phyloP scores from a whole-genome alignment of 2,797 vertebrate species.

The Anniella stebbinsi region DNA sequence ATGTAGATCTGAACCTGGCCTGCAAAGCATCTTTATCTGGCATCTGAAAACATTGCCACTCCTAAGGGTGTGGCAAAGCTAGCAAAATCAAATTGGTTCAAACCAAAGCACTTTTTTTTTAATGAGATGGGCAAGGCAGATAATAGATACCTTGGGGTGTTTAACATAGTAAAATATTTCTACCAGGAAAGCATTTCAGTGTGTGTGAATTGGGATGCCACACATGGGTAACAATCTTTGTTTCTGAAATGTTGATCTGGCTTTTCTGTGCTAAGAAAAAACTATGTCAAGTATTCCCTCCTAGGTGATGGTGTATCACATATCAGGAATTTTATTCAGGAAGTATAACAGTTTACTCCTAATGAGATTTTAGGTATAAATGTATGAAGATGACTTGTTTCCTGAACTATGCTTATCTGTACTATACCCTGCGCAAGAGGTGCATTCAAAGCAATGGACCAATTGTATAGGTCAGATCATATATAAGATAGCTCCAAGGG shows the following conservation, averaged over 20 bases:
- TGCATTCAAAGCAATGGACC: not conserved
- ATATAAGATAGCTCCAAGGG: not conserved
- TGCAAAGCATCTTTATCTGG: not conserved
- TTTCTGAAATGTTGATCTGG: not conserved
- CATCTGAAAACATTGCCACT: not conserved
- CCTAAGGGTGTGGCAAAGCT: not conserved
- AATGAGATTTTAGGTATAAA: not conserved
- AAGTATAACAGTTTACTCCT: not conserved
- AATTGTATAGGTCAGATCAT: conserved; percentile 21
- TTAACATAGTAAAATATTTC: not conserved
- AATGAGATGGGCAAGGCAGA: not conserved
- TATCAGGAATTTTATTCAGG: not conserved
- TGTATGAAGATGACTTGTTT: not conserved
- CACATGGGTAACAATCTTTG: too few species aligned
- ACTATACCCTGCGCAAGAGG: not conserved
- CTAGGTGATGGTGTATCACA: not conserved
- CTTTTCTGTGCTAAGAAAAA: too few species aligned
- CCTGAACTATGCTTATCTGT: not conserved
- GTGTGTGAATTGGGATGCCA: too few species aligned
- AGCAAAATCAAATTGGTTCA: not conserved
- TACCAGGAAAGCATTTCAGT: too few species aligned
- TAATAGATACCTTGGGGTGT: not conserved
- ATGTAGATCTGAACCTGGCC: not conserved
- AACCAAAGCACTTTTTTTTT: not conserved
- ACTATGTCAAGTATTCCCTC: not conserved